Evolutionary conservation across 2,888 invertebrate genomes (phyloP).

Genomic region (Tupiocoris notatus): DNA sequence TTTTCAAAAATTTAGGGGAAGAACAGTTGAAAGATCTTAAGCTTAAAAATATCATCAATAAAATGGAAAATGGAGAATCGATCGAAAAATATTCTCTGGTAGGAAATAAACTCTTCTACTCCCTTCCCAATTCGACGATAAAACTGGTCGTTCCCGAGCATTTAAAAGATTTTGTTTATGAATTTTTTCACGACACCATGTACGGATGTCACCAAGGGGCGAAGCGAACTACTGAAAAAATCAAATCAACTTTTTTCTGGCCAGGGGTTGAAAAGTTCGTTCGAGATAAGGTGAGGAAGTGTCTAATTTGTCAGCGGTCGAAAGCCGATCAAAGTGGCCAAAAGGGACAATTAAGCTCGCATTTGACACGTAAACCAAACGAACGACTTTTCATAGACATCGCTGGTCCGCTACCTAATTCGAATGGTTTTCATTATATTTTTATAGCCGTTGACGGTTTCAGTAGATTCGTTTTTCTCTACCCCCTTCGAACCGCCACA

Average conservation of each 20-base stretch:
- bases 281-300: neutral
- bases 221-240: neutral
- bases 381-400: neutral
- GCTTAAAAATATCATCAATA: neutral
- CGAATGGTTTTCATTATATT: neutral
- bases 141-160: neutral
- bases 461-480: neutral
- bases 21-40: neutral
- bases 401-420: neutral
- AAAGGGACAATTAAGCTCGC: neutral
- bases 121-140: neutral
- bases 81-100: neutral
- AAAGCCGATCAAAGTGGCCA: neutral
- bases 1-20: neutral
- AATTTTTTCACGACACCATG: neutral
- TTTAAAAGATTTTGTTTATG: neutral
- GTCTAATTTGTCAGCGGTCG: neutral
- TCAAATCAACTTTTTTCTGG: neutral
- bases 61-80: neutral
- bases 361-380: neutral
- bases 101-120: neutral
- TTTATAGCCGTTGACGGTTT: conserved; percentile 7
- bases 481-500: neutral
- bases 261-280: neutral
- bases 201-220: neutral